phyloP scores from a whole-genome alignment of 2,888 invertebrate genomes.

The Eupithecia insigniata region DNA sequence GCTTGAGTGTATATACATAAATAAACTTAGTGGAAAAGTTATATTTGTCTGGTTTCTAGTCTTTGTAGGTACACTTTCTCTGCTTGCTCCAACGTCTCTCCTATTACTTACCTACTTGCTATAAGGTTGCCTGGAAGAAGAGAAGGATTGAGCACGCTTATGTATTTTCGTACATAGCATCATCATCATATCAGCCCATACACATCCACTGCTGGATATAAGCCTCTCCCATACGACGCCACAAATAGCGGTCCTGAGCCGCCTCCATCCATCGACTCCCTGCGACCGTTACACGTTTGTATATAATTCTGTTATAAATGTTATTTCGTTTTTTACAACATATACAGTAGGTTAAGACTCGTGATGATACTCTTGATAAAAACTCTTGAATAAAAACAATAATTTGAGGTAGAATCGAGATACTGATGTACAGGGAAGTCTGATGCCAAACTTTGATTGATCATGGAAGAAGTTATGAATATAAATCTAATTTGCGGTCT shows the following conservation, averaged over 20 bases:
- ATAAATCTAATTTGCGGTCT: constrained; percentile 12
- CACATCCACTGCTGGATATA: too few relatives aligned
- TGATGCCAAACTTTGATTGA: constrained; percentile 21
- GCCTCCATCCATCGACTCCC: too few relatives aligned
- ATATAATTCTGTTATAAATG: too few relatives aligned
- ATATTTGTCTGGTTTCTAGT: background rate
- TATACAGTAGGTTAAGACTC: too few relatives aligned
- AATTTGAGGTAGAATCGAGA: constrained; percentile 16
- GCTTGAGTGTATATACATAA: too few relatives aligned
- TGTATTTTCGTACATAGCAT: too few relatives aligned
- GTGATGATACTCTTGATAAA: background rate
- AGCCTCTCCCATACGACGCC: too few relatives aligned
- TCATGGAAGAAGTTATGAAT: constrained; percentile 7
- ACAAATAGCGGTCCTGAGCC: too few relatives aligned
- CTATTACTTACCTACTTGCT: background rate
- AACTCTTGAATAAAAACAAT: too few relatives aligned
- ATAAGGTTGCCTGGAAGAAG: constrained; percentile 12
- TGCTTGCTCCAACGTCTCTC: background rate
- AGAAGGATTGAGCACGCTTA: background rate
- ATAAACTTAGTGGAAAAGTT: background rate
- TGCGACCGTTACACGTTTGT: too few relatives aligned
- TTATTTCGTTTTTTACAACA: too few relatives aligned
- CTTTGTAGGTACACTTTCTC: background rate
- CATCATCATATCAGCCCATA: too few relatives aligned
- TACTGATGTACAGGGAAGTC: constrained; percentile 22